Percentiles rank a stretch among this genome's conserved stretches.
Conservation (phyloP, 2,113 vertebrate genomes). For the Epinephelus moara region DNA sequence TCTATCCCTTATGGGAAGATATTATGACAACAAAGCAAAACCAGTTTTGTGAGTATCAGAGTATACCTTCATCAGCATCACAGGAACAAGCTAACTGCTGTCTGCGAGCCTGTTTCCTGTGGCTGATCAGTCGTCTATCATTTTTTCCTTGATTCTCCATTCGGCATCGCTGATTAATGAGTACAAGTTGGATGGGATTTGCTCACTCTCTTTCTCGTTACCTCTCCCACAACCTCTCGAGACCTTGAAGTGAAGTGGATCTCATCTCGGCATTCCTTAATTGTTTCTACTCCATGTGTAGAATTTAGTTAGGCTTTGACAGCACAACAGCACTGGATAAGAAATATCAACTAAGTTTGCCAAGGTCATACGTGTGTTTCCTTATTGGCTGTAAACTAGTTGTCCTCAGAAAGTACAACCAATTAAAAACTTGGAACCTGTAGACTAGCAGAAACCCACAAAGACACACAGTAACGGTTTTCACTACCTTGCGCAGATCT, state of each 20-base stretch:
- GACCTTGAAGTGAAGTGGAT: slow-evolving; percentile 9
- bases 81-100: slow-evolving; percentile 15
- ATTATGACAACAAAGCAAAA: slow-evolving; percentile 73
- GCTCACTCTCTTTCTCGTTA: background rate
- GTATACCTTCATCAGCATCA: slow-evolving; percentile 50
- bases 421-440: background rate
- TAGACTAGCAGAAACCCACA: background rate
- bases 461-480: background rate
- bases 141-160: background rate
- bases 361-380: background rate
- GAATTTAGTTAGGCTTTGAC: slow-evolving; percentile 3
- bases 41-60: slow-evolving; percentile 46
- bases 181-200: background rate
- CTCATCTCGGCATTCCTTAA: slow-evolving; percentile 29
- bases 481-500: no score
- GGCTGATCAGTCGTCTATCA: slow-evolving; percentile 59
- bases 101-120: slow-evolving; percentile 15
- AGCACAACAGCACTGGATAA: slow-evolving; percentile 17
- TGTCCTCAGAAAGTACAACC: background rate
- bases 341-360: background rate
- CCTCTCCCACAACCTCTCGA: background rate
- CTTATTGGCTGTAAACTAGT: background rate
- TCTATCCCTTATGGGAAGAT: slow-evolving; percentile 59
- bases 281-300: slow-evolving; percentile 4
- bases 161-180: background rate